A percentile compares a stretch with the other conserved stretches of the same genome.
phyloP scores from a whole-genome alignment of 2,797 vertebrate species.

The Pyrocephalus nanus region DNA sequence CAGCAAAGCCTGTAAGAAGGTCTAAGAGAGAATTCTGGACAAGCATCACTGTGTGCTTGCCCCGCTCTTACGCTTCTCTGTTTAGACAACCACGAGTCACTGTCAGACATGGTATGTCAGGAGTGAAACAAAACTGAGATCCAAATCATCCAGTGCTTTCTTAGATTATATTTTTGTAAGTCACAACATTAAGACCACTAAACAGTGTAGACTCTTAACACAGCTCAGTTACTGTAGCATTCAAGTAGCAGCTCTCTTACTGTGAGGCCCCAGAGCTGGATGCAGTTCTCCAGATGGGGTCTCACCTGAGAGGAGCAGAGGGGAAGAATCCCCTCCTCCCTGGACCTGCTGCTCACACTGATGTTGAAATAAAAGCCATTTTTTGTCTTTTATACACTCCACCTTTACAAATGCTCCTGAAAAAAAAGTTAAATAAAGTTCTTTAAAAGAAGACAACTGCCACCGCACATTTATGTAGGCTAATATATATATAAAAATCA shows the following conservation, averaged over 20 bases:
- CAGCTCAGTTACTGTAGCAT: neutral
- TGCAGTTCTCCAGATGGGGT: neutral
- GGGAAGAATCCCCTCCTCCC: neutral
- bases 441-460: neutral
- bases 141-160: neutral
- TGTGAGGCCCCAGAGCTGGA: neutral
- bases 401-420: neutral
- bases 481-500: neutral
- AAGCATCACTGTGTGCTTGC: neutral
- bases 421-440: neutral
- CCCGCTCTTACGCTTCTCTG: neutral
- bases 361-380: neutral
- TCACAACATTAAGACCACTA: fast-evolving
- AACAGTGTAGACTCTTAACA: fast-evolving
- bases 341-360: neutral
- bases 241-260: neutral
- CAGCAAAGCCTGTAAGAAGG: neutral
- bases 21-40: neutral
- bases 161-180: neutral
- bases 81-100: neutral
- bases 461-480: neutral
- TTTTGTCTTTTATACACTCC: neutral
- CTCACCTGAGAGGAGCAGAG: neutral
- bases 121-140: neutral
- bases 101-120: neutral